phyloP scores from a whole-genome alignment of 2,797 vertebrate species.

The Microctenopoma stevenorrisi region DNA sequence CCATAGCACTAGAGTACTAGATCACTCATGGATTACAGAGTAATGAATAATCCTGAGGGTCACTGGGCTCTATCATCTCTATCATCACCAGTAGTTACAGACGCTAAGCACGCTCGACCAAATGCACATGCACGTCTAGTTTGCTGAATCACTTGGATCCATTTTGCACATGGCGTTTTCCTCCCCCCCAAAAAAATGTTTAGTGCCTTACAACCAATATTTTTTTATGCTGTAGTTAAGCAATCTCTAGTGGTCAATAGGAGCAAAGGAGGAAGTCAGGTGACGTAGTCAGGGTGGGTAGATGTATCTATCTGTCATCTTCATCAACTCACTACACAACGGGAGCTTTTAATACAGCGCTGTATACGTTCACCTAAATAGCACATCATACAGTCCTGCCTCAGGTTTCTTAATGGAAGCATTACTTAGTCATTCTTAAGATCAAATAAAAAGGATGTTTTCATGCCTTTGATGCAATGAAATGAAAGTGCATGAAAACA shows the following conservation, averaged over 20 bases:
- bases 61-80: constrained; percentile 31
- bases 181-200: background rate
- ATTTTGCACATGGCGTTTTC: background rate
- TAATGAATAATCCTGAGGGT: constrained; percentile 56
- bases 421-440: background rate
- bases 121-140: constrained; percentile 6
- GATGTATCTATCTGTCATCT: background rate
- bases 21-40: constrained; percentile 52
- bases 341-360: background rate
- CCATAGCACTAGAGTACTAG: constrained; percentile 17
- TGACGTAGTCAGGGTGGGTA: background rate
- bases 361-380: background rate
- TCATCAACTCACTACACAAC: constrained; percentile 26
- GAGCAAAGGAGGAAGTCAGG: background rate
- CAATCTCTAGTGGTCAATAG: background rate
- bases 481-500: constrained; percentile 15
- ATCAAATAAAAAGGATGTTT: constrained; percentile 6
- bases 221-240: background rate
- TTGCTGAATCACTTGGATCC: background rate
- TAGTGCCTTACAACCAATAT: background rate
- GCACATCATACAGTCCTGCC: background rate
- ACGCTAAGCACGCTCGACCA: constrained; percentile 29
- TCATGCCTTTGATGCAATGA: background rate
- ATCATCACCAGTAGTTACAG: constrained; percentile 43
- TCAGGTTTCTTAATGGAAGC: background rate